Conservation (phyloP, 2,888 invertebrate genomes). For the Eupithecia centaureata region DNA sequence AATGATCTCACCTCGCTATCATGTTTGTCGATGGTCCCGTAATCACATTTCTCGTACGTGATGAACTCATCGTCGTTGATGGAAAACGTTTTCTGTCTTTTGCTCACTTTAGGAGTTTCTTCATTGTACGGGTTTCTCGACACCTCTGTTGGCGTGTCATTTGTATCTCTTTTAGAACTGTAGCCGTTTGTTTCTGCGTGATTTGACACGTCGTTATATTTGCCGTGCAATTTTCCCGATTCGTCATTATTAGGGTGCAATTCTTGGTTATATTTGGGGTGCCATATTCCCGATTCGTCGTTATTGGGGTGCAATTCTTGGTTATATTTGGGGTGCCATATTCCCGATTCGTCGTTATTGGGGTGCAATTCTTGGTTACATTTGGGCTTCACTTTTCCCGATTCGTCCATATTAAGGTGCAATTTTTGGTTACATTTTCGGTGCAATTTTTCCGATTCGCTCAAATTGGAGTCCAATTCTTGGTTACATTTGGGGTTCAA, state of each 20-base stretch:
- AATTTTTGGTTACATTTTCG: background rate
- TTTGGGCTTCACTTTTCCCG: background rate
- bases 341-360: background rate
- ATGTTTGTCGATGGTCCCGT: slow-evolving; percentile 70
- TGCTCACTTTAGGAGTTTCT: slow-evolving; percentile 52
- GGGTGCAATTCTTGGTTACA: background rate
- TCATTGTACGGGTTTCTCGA: background rate
- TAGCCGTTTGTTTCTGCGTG: background rate
- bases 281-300: background rate
- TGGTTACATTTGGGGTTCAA: background rate
- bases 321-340: background rate
- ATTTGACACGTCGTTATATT: background rate
- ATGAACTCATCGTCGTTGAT: slow-evolving; percentile 71
- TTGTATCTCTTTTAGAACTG: background rate
- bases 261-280: background rate
- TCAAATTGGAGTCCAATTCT: background rate
- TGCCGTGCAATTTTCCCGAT: background rate
- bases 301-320: background rate
- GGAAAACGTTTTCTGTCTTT: slow-evolving; percentile 72
- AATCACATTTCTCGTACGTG: slow-evolving; percentile 75
- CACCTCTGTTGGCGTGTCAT: background rate
- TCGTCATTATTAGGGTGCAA: background rate
- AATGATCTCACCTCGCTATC: slow-evolving; percentile 31
- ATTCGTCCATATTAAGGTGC: background rate
- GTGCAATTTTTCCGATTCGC: background rate